Conservation (phyloP, 2,888 invertebrate species). For the Salticus scenicus region DNA sequence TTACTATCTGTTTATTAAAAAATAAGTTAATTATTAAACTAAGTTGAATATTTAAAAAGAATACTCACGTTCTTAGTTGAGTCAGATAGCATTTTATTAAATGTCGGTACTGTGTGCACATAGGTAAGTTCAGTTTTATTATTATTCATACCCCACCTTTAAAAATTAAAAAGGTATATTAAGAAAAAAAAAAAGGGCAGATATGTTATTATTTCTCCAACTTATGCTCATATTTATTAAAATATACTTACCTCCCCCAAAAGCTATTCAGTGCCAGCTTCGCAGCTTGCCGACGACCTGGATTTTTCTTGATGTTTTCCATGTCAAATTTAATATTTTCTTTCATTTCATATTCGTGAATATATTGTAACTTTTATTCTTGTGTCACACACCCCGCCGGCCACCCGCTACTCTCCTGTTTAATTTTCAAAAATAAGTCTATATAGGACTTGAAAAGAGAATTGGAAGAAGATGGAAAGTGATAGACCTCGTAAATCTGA, state of each 20-base stretch:
- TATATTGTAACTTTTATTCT: not conserved
- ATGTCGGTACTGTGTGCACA: not conserved
- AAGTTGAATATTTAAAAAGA: not conserved
- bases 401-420: conserved; percentile 41
- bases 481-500: conserved; percentile 39
- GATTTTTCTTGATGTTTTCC: not conserved
- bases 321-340: conserved; percentile 15
- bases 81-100: conserved; percentile 15
- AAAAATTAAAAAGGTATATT: not conserved
- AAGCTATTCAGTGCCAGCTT: conserved; percentile 12
- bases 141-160: conserved; percentile 10
- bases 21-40: not conserved
- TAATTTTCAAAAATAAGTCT: conserved; percentile 39
- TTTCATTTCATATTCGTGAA: not conserved
- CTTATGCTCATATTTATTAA: not conserved
- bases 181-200: not conserved
- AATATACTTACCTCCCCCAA: conserved; percentile 3
- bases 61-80: conserved; percentile 1
- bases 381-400: not conserved
- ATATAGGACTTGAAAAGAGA: conserved; percentile 26
- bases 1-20: no score
- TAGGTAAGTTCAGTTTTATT: conserved; percentile 8
- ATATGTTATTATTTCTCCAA: not conserved
- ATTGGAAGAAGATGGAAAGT: not conserved
- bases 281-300: not conserved